These are phyloP conservation scores for Tapirus indicus DNA, from an alignment of 2,797 vertebrate genomes.

Conservation along the genomic window DNA sequence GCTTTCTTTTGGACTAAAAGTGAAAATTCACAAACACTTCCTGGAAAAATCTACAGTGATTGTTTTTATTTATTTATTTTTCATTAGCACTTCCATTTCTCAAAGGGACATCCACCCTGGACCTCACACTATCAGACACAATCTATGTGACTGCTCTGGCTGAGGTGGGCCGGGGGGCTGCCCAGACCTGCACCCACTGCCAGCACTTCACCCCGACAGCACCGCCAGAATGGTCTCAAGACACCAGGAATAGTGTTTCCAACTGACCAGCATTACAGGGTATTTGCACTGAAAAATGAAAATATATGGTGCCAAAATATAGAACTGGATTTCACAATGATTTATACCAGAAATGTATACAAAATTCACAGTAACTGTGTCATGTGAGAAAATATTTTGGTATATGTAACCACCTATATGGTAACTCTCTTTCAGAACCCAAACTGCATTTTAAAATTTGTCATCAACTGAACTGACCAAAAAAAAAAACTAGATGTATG, in stretches of 20 bases:
- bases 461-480: neutral
- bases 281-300: neutral
- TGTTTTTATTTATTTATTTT: neutral
- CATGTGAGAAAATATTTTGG: rapidly evolving
- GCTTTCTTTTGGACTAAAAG: neutral
- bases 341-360: neutral
- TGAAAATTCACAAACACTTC: neutral
- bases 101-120: neutral
- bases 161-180: neutral
- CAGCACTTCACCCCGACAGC: neutral
- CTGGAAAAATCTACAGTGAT: neutral
- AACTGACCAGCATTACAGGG: neutral
- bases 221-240: neutral
- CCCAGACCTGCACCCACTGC: neutral
- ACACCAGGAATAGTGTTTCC: neutral
- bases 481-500: neutral
- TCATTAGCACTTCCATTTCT: neutral
- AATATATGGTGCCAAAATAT: neutral
- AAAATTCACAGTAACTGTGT: neutral
- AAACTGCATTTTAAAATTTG: neutral
- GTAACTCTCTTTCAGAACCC: neutral
- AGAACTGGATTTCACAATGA: neutral
- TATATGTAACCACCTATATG: rapidly evolving
- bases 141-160: neutral
- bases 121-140: neutral